Evolutionary conservation across 2,888 invertebrate species (phyloP).

Genomic region (Orthonychiurus folsomi): DNA sequence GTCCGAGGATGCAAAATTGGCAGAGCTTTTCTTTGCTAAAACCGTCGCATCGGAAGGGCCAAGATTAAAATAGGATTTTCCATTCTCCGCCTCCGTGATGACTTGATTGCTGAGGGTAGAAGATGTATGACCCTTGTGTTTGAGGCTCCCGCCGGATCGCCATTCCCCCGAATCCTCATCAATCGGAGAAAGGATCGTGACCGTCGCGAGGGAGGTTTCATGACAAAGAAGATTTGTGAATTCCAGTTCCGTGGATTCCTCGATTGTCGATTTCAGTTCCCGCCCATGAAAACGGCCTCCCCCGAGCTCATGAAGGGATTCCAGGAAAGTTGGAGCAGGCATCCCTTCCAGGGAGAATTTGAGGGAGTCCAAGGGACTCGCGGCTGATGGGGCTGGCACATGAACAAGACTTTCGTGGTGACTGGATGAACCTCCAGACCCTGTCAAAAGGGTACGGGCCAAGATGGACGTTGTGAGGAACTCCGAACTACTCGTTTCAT

Average conservation of each 20-base stretch:
- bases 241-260: conserved; percentile 27
- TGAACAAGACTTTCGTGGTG: background rate
- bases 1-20: conserved; percentile 10
- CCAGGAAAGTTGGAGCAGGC: conserved; percentile 27
- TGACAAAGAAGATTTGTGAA: conserved; percentile 28
- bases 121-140: background rate
- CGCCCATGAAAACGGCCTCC: background rate
- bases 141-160: background rate
- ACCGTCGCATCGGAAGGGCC: conserved; percentile 35
- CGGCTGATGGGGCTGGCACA: background rate
- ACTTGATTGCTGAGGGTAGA: conserved; percentile 21
- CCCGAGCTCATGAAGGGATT: conserved; percentile 20
- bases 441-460: conserved; percentile 37
- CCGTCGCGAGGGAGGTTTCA: conserved; percentile 26
- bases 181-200: conserved; percentile 36
- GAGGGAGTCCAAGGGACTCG: conserved; percentile 32
- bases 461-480: conserved; percentile 40
- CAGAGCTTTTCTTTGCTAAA: conserved; percentile 29
- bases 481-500: conserved; percentile 33
- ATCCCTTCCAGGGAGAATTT: conserved; percentile 35
- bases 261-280: conserved; percentile 20
- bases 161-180: conserved; percentile 28
- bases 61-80: conserved; percentile 39
- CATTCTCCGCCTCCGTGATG: conserved; percentile 39
- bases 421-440: conserved; percentile 13